Conservation (phyloP, 2,113 vertebrate species). For the Rhegmatorhina hoffmannsi region DNA sequence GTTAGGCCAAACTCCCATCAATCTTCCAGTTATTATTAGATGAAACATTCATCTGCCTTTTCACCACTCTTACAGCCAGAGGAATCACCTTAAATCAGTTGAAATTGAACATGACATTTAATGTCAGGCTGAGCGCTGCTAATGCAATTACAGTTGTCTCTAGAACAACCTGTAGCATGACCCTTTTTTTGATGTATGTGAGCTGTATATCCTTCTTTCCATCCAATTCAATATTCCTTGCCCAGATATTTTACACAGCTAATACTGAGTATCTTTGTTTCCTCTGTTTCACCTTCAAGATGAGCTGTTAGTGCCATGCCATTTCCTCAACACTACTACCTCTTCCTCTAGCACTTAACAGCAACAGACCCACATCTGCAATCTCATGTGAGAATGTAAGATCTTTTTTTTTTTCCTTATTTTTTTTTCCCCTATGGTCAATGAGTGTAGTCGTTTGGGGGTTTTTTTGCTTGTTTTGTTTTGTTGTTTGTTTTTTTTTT, state of each 20-base stretch:
- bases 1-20: constrained; percentile 15
- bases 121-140: constrained; percentile 34
- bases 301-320: background rate
- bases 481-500: background rate
- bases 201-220: background rate
- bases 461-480: background rate
- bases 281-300: background rate
- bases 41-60: constrained; percentile 59
- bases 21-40: constrained; percentile 61
- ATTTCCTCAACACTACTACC: background rate
- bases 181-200: background rate
- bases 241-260: background rate
- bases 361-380: background rate
- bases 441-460: background rate
- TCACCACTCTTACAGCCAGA: constrained; percentile 31
- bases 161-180: background rate
- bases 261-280: background rate
- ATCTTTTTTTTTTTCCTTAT: background rate
- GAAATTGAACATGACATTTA: constrained; percentile 52
- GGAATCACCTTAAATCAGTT: constrained; percentile 50
- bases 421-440: background rate
- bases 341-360: background rate
- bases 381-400: background rate
- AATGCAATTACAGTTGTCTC: constrained; percentile 51
- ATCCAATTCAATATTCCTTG: background rate